Base-by-base conservation (phyloP, 2,113 vertebrate genomes). In the Haemorhous mexicanus region DNA sequence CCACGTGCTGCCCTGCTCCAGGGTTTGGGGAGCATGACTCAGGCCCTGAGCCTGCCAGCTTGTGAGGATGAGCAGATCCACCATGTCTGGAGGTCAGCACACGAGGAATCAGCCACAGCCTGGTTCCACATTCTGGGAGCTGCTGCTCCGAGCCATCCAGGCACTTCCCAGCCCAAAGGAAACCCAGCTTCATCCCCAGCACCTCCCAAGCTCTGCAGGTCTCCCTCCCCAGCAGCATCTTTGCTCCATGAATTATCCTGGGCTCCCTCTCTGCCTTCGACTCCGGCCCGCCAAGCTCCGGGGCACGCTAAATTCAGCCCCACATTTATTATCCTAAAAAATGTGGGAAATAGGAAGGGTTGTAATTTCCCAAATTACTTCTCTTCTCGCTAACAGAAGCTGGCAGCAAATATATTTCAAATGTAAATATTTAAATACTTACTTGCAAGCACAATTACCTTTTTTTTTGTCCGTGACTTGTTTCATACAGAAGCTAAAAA, bases 361-460 rank as follows among this genome's bases (percentile, higher is more conserved):
- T 87, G 90, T 37, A 43, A 88, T 93, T 90, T 61, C 95, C 96
- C 89, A 93, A 89, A 91, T 95, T 91, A 89, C 89, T 97, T 97
- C 96, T 95, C 90, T 95, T 92, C 94, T 90, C 16, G 11, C 90
- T 92, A 89, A 70, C 82, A 95, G 93, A 95, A 97, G 93, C 96
- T 97, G 96, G 95, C 70, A 89, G 96, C 95, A 96, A 95, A 94
- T 95, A 97, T 97, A 96, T 96, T 90, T 94, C 93, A 92, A 97
- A 94, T 43, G 86, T 97, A 97, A 97, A 98, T 96, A 96, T 91
- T 92, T 96, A 95, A 93, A 94, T 68, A 93, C 90, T 55, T 84
- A 46, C 80, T 28, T 43, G 58, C 87, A 84, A 95, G 85, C 37
- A 87, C 70, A 93, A 95, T 96, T 95, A 92, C 87, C 81, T 95